Base-by-base conservation (phyloP, 2,797 vertebrate species). In the Denticeps clupeoides region DNA sequence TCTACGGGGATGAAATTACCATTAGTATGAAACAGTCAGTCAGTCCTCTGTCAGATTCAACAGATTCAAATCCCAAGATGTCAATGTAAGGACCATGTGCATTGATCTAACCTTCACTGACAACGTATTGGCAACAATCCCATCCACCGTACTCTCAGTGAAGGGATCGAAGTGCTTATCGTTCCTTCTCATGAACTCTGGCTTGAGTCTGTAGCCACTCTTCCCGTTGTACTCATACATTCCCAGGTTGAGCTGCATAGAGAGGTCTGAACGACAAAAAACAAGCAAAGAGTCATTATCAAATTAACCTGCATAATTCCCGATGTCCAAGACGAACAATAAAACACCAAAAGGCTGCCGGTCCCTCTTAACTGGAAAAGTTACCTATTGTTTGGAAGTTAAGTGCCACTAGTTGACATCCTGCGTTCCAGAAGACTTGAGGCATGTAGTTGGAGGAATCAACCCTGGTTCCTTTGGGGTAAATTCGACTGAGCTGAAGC, bases 391-490 rank as follows among this genome's bases (percentile, higher is more conserved):
- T 90, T 68, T 91, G 89, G 69, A 89, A 91, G 70, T 91, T 91
- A n/a, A 91, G 81, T 2, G 88, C 89, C 2, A 90, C 87, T 78
- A 91, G 80, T 53, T 91, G 89, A 66, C 88, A 91, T 38, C 89
- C 89, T 0, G 89, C 87, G 0, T 91, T 91, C 89, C 89, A 91
- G 44, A 91, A 91, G 27, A 91, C 84, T 57, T 91, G 89, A 13
- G 89, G 89, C 87, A 91, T 91, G 56, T 90, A 91, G 71, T 91
- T 91, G 1, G 89, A 91, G 5, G 89, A 91, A 65, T 91, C 89
- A 19, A 91, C 89, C 2, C 89, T 78, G 0, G 89, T 91, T 55
- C 89, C 89, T 63, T 91, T 91, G 0, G 89, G 89, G 58, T 91
- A 91, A 64, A 91, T 89, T 45, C 89, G 76, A 58, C 88, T 90